Conservation (phyloP, 2,113 vertebrate species). For the Ploceus nigricollis region DNA sequence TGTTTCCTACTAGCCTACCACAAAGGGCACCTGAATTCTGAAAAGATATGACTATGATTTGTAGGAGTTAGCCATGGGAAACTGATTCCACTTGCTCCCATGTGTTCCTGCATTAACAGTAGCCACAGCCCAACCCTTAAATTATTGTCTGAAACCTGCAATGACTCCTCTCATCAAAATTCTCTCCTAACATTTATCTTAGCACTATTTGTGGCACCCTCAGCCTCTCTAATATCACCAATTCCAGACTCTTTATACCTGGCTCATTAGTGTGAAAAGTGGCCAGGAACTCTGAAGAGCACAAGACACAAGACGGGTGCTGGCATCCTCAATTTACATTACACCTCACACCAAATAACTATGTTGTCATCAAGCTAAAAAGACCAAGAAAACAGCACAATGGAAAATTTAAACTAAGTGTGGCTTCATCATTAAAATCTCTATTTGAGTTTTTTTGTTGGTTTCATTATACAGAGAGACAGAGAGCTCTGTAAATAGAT, state of each 20-base stretch:
- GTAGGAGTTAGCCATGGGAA: background rate
- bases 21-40: background rate
- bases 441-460: slow-evolving; percentile 12
- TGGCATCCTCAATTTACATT: background rate
- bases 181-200: background rate
- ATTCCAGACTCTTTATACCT: background rate
- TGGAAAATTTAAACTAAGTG: slow-evolving; percentile 23
- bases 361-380: background rate
- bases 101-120: background rate
- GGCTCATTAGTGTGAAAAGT: background rate
- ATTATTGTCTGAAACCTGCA: background rate
- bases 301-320: background rate
- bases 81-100: background rate
- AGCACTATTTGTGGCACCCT: background rate
- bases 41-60: background rate
- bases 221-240: background rate
- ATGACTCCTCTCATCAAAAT: background rate
- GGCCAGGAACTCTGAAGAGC: background rate
- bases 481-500: slow-evolving; percentile 64
- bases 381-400: background rate
- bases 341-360: background rate
- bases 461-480: slow-evolving; percentile 49
- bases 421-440: background rate
- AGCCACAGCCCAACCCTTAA: background rate
- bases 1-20: background rate